phyloP scores from a whole-genome alignment of 2,113 vertebrate genomes.

The Pterocles gutturalis region DNA sequence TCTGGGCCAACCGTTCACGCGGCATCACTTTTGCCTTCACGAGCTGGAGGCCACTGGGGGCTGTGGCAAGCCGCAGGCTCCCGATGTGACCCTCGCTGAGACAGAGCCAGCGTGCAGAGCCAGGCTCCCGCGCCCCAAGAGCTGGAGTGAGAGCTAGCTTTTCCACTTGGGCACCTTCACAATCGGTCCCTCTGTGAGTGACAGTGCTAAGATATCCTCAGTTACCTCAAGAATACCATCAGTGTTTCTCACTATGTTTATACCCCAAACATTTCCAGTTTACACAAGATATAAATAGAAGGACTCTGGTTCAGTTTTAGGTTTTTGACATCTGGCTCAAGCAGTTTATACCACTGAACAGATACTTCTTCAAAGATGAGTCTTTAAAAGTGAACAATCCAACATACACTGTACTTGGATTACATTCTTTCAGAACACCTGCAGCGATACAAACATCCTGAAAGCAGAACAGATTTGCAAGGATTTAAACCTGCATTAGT shows the following conservation, averaged over 20 bases:
- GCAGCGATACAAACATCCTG: background rate
- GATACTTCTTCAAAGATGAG: background rate
- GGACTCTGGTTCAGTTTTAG: background rate
- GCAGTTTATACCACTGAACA: background rate
- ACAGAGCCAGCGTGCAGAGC: fast-evolving
- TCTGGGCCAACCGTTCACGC: background rate
- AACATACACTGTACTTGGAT: background rate
- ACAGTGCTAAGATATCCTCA: background rate
- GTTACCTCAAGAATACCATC: background rate
- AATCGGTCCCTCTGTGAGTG: background rate
- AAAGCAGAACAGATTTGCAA: slow-evolving; percentile 14
- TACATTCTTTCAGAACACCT: background rate
- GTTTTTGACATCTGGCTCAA: background rate
- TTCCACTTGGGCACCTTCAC: background rate
- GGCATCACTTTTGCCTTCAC: background rate
- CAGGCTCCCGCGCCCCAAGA: fast-evolving
- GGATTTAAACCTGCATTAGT: slow-evolving; percentile 3
- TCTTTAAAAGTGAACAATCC: background rate
- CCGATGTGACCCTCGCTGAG: fast-evolving
- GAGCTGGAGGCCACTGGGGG: background rate
- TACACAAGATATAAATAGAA: background rate
- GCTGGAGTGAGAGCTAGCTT: fast-evolving
- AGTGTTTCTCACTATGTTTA: background rate
- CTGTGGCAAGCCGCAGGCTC: fast-evolving
- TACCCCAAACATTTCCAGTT: background rate